Percentiles rank a stretch among this genome's conserved stretches.
Conservation (phyloP, 2,113 vertebrate genomes). For the Callorhinus ursinus region DNA sequence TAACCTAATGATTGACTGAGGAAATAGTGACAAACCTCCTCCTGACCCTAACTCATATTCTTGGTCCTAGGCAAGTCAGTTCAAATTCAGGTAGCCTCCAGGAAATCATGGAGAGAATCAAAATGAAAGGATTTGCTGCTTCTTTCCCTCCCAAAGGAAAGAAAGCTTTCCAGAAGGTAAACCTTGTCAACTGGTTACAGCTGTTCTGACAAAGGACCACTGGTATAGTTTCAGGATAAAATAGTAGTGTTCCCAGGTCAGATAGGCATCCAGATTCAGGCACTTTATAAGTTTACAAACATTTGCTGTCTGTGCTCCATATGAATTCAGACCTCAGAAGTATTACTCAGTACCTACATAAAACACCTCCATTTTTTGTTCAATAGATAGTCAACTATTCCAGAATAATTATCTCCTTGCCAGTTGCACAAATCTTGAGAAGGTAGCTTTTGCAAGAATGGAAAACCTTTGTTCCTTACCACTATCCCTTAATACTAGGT, state of each 20-base stretch:
- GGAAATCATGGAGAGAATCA: background rate
- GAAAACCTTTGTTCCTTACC: constrained; percentile 13
- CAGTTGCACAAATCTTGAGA: constrained; percentile 6
- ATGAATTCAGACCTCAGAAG: background rate
- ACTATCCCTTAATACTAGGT: constrained; percentile 39
- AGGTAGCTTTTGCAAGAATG: constrained; percentile 56
- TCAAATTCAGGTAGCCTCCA: background rate
- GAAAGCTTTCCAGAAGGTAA: background rate
- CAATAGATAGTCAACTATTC: constrained; percentile 4
- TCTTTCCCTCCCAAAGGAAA: background rate
- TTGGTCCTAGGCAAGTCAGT: background rate
- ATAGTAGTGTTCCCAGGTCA: background rate
- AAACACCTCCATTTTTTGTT: background rate
- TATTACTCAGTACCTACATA: background rate
- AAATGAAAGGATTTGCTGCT: background rate
- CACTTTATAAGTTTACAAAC: background rate
- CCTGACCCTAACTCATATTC: background rate
- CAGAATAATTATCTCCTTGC: constrained; percentile 41
- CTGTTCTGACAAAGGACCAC: background rate
- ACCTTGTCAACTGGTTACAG: background rate
- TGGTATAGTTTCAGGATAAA: background rate
- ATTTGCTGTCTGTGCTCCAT: background rate
- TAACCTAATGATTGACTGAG: background rate
- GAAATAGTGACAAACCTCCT: background rate
- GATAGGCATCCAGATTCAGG: background rate